Evolutionary conservation across 2,888 invertebrate species (phyloP), one percentile per base, ranked within the genome.

Genomic region (Stenchaetothrips biformis): DNA sequence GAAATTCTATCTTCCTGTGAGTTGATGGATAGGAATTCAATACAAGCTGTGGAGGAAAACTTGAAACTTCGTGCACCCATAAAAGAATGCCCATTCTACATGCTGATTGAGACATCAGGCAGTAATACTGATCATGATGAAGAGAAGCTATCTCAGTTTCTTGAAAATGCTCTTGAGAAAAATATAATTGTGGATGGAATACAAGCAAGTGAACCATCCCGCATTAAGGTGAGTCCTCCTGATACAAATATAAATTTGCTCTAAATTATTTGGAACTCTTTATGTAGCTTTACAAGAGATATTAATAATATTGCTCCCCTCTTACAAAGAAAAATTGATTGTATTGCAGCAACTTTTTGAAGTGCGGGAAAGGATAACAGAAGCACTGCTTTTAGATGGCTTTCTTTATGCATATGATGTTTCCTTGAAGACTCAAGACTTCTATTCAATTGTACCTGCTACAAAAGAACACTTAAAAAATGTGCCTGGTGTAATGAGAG

Each of bases 1-100:
- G 98, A 99, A 88, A 95, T 97, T 83, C 87, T 99, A 67, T 98
- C 98, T 7, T 96, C 98, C 0, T 98, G 96, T 88, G 99, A 99
- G 89, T 91, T 99, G 89, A 93, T 99, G 82, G 99, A 99, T 87
- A 89, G 89, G 13, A 87, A 87, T 74, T 91, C 96, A 0, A 88
- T 98, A 84, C 90, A n/a, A 89, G 91, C 62, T 91, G 92, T 84
- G 11, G 74, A 80, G 21, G 79, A 81, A 62, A 83, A 83, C 74
- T 81, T 84, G 11, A 83, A 83, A 1, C 74, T 85, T 7, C 81
- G 82, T 0, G 83, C 82, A 85, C 87, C 89, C 79, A 83, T 90
- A 81, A 86, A 88, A 0, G 90, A 91, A 1, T 92, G 90, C 85
- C 93, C 94, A 1, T 96, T 96, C 87, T 96, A 96, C 85, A 92